Percentiles rank a stretch among this genome's conserved stretches.
Evolutionary conservation across 2,888 invertebrate species (phyloP).

Genomic region (Rhagophthalmus giganteus): DNA sequence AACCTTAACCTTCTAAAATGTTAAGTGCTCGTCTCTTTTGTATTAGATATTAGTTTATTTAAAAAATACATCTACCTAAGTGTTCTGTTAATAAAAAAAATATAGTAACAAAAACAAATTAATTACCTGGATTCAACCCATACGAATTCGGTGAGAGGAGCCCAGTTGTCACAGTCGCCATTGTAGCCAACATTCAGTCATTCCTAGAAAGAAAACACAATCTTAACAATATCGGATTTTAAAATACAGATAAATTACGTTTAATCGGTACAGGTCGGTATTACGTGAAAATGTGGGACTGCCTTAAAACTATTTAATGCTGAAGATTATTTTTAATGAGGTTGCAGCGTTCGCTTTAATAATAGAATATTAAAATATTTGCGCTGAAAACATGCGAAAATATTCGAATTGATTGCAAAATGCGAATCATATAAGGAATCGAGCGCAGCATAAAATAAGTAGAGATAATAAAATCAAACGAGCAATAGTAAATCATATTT

Average conservation of each 20-base stretch:
- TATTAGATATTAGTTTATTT: no score
- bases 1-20: no score
- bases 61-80: no score
- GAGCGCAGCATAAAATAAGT: slow-evolving; percentile 35
- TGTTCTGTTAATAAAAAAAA: no score
- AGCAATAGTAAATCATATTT: slow-evolving; percentile 54
- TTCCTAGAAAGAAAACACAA: slow-evolving; percentile 47
- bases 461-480: slow-evolving; percentile 46
- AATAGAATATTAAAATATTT: slow-evolving; percentile 15
- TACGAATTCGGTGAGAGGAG: slow-evolving; percentile 55
- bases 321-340: slow-evolving; percentile 8
- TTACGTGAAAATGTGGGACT: background rate
- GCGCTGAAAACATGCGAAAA: slow-evolving; percentile 19
- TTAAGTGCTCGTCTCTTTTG: no score
- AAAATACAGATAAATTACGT: slow-evolving; percentile 1
- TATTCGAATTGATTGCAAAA: slow-evolving; percentile 40
- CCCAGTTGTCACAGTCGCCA: slow-evolving; percentile 56
- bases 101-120: background rate
- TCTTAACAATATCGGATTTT: background rate
- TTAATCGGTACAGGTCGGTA: background rate
- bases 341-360: slow-evolving; percentile 9
- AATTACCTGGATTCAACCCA: slow-evolving; percentile 52
- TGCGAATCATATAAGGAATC: slow-evolving; percentile 45
- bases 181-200: slow-evolving; percentile 53
- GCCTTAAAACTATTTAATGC: background rate